These are phyloP conservation scores for Clarias batrachus DNA, from an alignment of 2,113 vertebrate genomes.

Conservation along the genomic window DNA sequence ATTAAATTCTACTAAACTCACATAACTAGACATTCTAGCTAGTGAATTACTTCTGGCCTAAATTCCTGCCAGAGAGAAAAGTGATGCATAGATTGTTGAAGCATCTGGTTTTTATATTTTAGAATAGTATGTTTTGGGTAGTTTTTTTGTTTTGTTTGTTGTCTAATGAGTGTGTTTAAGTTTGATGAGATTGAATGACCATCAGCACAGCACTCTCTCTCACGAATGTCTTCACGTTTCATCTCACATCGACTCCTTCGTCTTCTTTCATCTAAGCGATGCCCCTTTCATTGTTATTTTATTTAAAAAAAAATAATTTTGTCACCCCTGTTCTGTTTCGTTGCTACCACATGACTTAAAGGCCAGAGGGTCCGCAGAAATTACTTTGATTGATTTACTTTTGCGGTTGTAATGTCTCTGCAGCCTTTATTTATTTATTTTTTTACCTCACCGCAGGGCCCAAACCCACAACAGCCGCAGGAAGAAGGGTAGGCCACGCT, in stretches of 20 bases:
- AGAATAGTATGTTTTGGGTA: not conserved
- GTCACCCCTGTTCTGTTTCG: not conserved
- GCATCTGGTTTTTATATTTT: not conserved
- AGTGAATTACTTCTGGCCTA: not conserved
- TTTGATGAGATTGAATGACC: not conserved
- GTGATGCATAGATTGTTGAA: not conserved
- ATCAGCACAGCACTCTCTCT: not conserved
- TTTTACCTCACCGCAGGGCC: not conserved
- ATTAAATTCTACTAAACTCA: not conserved
- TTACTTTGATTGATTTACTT: not conserved
- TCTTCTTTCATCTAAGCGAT: not conserved
- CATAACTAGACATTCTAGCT: not conserved
- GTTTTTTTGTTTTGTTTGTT: not conserved
- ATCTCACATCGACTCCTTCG: not conserved
- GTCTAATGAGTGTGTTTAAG: not conserved
- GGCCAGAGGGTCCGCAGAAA: not conserved
- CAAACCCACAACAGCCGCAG: not conserved
- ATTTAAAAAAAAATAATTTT: not conserved
- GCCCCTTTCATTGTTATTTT: not conserved
- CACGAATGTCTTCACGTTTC: not conserved
- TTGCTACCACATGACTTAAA: not conserved
- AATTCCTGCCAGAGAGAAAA: not conserved
- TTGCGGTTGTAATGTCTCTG: not conserved
- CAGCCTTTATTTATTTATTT: too few species aligned
- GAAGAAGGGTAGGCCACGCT: constrained; percentile 43